Base-by-base conservation (phyloP, 2,797 vertebrate species). In the Sciurus vulgaris region DNA sequence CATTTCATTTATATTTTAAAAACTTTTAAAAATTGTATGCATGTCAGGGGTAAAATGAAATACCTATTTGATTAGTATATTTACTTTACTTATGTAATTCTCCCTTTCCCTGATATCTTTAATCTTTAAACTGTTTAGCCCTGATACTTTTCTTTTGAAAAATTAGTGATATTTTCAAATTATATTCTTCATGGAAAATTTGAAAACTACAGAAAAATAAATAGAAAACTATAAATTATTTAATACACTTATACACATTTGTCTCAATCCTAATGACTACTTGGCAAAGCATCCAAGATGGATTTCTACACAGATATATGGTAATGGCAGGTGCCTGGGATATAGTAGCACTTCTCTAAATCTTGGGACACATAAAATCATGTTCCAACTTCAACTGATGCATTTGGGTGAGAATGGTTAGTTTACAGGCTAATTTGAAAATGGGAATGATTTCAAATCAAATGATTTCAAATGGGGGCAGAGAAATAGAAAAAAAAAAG, bases 1-100 rank as follows among this genome's bases (percentile, higher is more conserved):
- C 1, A n/a, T 59, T 90, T 93, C 59, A 92, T 70, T 86, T 88
- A 76, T 70, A 77, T 82, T 93, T 97, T 94, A 93, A 85, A 74
- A 54, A 47, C n/a, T 89, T 5, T 51, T 87, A 87, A 81, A 95
- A 91, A 88, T 70, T 56, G 24, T 63, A 67, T 67, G 12, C 20
- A 74, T 85, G 7, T 87, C 44, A 51, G 78, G 41, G 38, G 15
- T 91, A 85, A 96, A 85, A 88, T 65, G 73, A 87, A 70, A 65
- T 35, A 91, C 59, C 38, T 49, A 41, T 77, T 95, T 82, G 38
- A 70, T 49, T 91, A 88, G 18, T 59, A 82, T 49, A 84, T 73
- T 84, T 87, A 26, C 2, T 73, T 86, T 84, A 41, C 20, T 74
- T 94, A 67, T 11, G 59, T 81, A 81, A 51, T 92, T 95, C 33